Base-by-base conservation (phyloP, 2,797 vertebrate genomes). In the Sebastiscus albofasciatus region DNA sequence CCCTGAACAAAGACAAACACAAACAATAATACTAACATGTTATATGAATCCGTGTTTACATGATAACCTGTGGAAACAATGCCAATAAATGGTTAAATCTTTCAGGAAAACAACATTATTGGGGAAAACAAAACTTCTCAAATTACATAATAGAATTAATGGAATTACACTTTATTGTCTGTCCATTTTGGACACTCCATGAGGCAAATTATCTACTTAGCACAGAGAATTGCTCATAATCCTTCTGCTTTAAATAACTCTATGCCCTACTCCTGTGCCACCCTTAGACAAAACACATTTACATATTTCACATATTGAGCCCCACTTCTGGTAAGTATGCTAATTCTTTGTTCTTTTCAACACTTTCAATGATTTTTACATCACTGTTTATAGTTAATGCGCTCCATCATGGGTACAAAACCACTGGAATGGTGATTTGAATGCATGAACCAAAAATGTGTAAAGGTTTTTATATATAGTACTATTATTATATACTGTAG, bases 1-100 rank as follows among this genome's bases (percentile, higher is more conserved):
- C 98, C 98, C 98, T 99, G 93, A 86, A 86, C 68, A 74, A 92
- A 71, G 8, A 60, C 6, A 71, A 29, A 62, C 68, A 83, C 5
- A 66, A n/a, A 71, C 7, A 64, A 33, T 3, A 29, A 71, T 24
- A n/a, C 0, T 4, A 39, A n/a, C 22, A 52, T 22, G 4, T 36
- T 16, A 46, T 9, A 68, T 59, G 5, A 73, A 69, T 56, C 16
- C 8, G 1, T 14, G 4, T 46, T 27, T 49, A 75, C 16, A 59
- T n/a, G 11, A 31, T 18, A 20, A 71, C 22, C 18, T 60, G 18
- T 59, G 8, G 13, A 34, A 22, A 36, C 26, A 27, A 3, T 80
- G 49, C 5, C 12, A 22, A 22, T 39, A 12, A 69, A 62, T 0
- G 3, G 12, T 29, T 36, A 5, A 0, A 1, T 55, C 14, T 55